These are phyloP conservation scores for Gryllus bimaculatus DNA, from an alignment of 1,140 invertebrate genomes.

Conservation along the genomic window DNA sequence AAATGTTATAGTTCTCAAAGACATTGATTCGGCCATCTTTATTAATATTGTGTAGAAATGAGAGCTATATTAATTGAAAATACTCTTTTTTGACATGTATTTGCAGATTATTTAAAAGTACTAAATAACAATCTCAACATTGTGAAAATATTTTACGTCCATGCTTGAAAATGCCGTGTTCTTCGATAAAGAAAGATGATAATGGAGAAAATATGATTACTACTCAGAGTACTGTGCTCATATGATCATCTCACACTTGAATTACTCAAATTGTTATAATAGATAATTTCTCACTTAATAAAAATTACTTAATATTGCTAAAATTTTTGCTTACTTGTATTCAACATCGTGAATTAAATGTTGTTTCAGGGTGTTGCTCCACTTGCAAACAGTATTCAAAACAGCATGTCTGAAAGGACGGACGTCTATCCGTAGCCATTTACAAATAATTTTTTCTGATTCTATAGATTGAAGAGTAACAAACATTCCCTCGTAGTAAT, in stretches of 20 bases:
- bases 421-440: conserved; percentile 63
- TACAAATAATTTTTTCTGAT: conserved; percentile 44
- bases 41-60: no score
- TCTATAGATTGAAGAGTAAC: conserved; percentile 40
- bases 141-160: neutral
- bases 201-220: neutral
- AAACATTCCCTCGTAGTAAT: conserved; percentile 50
- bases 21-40: no score
- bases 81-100: no score
- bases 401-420: conserved; percentile 63
- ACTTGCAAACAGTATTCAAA: conserved; percentile 63
- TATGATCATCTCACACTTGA: no score
- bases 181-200: conserved; percentile 6
- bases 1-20: no score
- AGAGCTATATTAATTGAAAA: no score
- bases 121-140: neutral
- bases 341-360: conserved; percentile 63
- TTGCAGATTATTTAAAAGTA: no score
- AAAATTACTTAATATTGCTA: neutral
- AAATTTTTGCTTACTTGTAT: conserved; percentile 39
- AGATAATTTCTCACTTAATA: neutral
- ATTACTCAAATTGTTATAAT: no score
- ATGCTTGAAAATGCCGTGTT: neutral
- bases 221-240: no score
- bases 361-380: conserved; percentile 68